Base-by-base conservation (phyloP, 2,797 vertebrate genomes). In the Euphonia xanthogaster region DNA sequence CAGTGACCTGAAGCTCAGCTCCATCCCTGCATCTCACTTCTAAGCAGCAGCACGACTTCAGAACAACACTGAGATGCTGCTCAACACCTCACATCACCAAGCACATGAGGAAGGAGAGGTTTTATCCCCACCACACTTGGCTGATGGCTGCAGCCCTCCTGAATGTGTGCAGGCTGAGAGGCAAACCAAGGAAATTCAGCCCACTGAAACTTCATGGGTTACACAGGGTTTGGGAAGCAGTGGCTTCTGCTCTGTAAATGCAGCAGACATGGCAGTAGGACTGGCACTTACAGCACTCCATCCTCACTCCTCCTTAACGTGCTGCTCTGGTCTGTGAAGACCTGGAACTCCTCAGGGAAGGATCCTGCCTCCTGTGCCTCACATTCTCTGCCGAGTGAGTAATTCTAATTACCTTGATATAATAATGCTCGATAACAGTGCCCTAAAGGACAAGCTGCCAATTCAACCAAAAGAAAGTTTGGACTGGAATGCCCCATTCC, bases 381-480 rank as follows among this genome's bases (percentile, higher is more conserved):
- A 31, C 58, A 78, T 14, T 35, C 76, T n/a, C 33, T 39, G 45
- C 58, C 73, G 35, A 14, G 50, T 61, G 48, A 91, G 78, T 60
- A 94, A 91, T 71, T 86, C 83, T 48, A 60, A 90, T 86, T 79
- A 81, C 79, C 57, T 19, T 39, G 50, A 60, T 39, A 55, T 11
- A 74, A 61, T 18, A 91, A 66, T 2, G 40, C 58, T 72, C 17
- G 58, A 47, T 82, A 93, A 83, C 25, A 74, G 20, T 40, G 71
- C 78, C 75, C 91, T 83, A 74, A 93, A 95, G 79, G 76, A 95
- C 82, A 86, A 86, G 28, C 77, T 54, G 51, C 15, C 61, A 40
- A 82, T 58, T 54, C 70, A 86, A 73, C 39, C 33, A 31, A 58
- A 86, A 45, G 65, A n/a, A 80, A 70, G 28, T 23, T 22, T 3